Conservation (phyloP, 1,140 invertebrate genomes). For the Copidosoma floridanum region DNA sequence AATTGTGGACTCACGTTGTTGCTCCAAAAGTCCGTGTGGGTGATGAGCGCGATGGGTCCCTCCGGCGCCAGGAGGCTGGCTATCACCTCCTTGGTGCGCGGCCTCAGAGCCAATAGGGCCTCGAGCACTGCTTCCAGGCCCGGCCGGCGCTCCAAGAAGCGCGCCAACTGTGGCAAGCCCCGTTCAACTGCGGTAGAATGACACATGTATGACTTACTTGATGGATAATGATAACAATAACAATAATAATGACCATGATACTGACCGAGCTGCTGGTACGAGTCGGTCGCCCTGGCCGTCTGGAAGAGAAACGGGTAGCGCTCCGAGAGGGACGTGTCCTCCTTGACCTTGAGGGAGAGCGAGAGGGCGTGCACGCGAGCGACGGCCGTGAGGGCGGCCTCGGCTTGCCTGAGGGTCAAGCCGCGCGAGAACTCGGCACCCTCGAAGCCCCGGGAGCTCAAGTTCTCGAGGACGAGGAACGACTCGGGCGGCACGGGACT, state of each 20-base stretch:
- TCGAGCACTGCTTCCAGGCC: conserved; percentile 60
- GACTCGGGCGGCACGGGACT: conserved; percentile 61
- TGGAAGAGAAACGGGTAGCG: conserved; percentile 75
- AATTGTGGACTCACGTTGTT: too few species aligned
- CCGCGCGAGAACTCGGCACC: conserved; percentile 67
- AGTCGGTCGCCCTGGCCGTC: conserved; percentile 71
- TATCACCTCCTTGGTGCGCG: conserved; percentile 63
- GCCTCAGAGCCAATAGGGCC: conserved; percentile 57
- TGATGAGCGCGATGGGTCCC: conserved; percentile 69
- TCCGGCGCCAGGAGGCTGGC: conserved; percentile 64
- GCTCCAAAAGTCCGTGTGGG: conserved; percentile 81
- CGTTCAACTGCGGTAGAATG: conserved; percentile 58
- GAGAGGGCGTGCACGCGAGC: conserved; percentile 71
- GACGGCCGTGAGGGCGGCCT: conserved; percentile 67
- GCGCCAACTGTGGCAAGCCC: conserved; percentile 69
- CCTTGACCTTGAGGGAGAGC: conserved; percentile 64
- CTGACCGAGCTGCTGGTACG: conserved; percentile 66
- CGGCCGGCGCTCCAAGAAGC: conserved; percentile 66
- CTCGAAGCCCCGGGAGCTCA: conserved; percentile 58
- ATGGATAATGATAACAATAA: too few species aligned
- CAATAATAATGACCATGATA: too few species aligned
- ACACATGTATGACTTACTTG: too few species aligned
- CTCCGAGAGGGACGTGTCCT: conserved; percentile 62
- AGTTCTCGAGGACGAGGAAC: conserved; percentile 65
- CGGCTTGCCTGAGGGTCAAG: conserved; percentile 64